Percentiles rank a stretch among this genome's conserved stretches.
phyloP scores from a whole-genome alignment of 2,888 invertebrate genomes.

The Copidosoma aretas region DNA sequence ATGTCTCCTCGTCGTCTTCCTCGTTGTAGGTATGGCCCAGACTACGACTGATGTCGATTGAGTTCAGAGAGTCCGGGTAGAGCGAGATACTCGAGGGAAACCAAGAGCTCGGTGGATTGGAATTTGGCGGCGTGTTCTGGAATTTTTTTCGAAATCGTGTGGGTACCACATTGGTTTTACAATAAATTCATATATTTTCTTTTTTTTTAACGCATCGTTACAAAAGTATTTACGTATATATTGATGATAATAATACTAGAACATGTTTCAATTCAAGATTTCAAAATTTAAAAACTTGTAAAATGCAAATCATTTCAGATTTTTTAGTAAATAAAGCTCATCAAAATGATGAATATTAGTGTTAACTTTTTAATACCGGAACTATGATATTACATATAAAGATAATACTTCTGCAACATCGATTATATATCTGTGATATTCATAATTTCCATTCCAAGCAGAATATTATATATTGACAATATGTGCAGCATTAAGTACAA shows the following conservation, averaged over 20 bases:
- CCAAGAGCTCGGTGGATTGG: slow-evolving; percentile 59
- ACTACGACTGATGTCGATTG: slow-evolving; percentile 2
- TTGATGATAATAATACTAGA: too few species aligned
- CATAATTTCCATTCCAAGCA: too few species aligned
- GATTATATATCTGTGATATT: too few species aligned
- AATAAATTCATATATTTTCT: not conserved
- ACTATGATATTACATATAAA: too few species aligned
- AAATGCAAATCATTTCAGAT: too few species aligned
- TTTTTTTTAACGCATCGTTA: not conserved
- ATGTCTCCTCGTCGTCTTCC: slow-evolving; percentile 64
- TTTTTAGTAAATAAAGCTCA: too few species aligned
- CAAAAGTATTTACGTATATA: not conserved
- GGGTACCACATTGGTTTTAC: not conserved
- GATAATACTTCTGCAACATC: too few species aligned
- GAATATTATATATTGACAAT: too few species aligned
- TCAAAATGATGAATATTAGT: too few species aligned
- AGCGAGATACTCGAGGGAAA: slow-evolving; percentile 57
- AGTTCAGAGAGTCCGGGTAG: slow-evolving; percentile 66
- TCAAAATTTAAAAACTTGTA: too few species aligned
- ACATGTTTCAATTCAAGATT: too few species aligned
- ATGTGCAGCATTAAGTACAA: not conserved
- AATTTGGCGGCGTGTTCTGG: slow-evolving; percentile 40
- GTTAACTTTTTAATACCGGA: too few species aligned
- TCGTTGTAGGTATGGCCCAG: not conserved
- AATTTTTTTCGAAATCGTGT: slow-evolving; percentile 16